A percentile compares a stretch with the other conserved stretches of the same genome.
These are phyloP conservation scores for Dendrocopos noguchii DNA, from an alignment of 2,113 vertebrate genomes.

Conservation along the genomic window DNA sequence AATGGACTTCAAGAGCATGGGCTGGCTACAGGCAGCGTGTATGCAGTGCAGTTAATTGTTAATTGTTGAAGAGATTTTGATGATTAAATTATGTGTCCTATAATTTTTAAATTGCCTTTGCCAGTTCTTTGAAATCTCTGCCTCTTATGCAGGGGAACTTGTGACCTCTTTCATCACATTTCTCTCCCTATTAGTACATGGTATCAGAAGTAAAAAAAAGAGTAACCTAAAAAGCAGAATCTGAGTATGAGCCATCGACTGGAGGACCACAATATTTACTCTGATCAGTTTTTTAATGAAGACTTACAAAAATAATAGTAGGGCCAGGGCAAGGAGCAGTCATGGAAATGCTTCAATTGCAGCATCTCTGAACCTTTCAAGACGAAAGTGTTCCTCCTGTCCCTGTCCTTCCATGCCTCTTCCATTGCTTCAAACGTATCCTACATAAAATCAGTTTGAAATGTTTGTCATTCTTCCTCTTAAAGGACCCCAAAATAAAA, in stretches of 20 bases:
- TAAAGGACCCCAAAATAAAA: background rate
- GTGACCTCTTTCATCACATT: constrained; percentile 36
- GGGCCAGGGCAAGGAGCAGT: background rate
- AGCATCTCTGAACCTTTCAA: background rate
- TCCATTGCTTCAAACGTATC: background rate
- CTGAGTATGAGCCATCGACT: background rate
- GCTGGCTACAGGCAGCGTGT: background rate
- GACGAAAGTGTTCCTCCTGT: background rate
- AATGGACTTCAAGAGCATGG: background rate
- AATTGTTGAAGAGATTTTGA: background rate
- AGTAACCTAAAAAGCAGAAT: background rate
- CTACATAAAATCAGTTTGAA: background rate
- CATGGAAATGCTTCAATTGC: background rate
- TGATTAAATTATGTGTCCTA: constrained; percentile 35
- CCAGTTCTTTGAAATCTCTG: constrained; percentile 40
- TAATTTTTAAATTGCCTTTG: constrained; percentile 31
- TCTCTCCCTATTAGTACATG: background rate
- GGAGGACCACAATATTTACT: background rate
- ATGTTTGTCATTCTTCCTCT: background rate
- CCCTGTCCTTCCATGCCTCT: background rate
- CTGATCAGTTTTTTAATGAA: background rate
- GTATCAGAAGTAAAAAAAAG: background rate
- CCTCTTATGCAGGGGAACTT: background rate
- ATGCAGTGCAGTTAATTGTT: background rate
- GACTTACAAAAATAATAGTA: background rate